Evolutionary conservation across 1,140 invertebrate species (phyloP).

Genomic region (Lepidurus arcticus): DNA sequence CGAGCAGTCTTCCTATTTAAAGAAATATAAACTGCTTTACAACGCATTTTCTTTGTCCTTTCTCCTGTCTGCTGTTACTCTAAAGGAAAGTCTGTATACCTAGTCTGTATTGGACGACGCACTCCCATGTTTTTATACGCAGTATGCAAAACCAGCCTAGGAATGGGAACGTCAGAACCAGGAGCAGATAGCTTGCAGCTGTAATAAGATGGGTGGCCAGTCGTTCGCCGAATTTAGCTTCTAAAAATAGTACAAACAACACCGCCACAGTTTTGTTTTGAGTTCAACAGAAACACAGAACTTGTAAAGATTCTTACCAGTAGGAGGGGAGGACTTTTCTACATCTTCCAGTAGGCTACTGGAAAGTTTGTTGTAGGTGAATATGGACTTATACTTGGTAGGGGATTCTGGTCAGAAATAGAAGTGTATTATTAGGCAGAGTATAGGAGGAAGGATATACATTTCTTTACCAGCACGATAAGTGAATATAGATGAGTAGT

Average conservation of each 20-base stretch:
- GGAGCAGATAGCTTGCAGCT: not conserved
- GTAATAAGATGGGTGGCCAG: conserved; percentile 1
- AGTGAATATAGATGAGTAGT: not conserved
- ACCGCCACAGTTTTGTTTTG: not conserved
- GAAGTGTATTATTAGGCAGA: not conserved
- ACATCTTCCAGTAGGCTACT: not conserved
- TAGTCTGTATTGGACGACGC: not conserved
- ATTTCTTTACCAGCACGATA: not conserved
- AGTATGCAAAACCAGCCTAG: not conserved
- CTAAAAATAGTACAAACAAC: not conserved
- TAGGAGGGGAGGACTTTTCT: not conserved
- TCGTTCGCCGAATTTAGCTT: not conserved
- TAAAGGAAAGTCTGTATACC: not conserved
- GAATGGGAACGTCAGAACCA: not conserved
- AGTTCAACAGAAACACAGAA: not conserved
- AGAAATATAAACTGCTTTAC: not conserved
- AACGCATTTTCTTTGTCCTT: not conserved
- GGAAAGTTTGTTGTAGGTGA: not conserved
- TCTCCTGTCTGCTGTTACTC: no score
- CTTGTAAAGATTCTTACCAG: not conserved
- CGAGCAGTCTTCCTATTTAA: not conserved
- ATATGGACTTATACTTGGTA: not conserved
- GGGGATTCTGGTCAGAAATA: not conserved
- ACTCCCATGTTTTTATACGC: not conserved
- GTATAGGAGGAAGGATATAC: not conserved